Conservation (phyloP, 2,797 vertebrate genomes). For the Loris lydekkerianus region DNA sequence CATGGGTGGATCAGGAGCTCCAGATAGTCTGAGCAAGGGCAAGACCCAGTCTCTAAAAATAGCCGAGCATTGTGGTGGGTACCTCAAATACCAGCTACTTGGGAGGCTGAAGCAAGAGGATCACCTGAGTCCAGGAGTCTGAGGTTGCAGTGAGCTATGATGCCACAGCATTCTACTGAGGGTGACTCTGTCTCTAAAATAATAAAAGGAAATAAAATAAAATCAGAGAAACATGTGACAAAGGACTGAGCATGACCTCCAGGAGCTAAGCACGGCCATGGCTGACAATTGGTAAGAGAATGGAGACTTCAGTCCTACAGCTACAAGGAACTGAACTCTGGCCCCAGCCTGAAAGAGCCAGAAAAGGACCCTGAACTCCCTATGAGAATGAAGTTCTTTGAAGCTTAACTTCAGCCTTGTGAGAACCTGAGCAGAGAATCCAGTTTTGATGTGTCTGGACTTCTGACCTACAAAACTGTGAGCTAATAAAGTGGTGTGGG, state of each 20-base stretch:
- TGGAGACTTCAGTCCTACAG: not conserved
- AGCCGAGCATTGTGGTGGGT: too few relatives aligned
- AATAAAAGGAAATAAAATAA: too few relatives aligned
- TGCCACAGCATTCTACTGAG: too few relatives aligned
- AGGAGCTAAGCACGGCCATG: not conserved
- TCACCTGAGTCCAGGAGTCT: too few relatives aligned
- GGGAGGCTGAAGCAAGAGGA: too few relatives aligned
- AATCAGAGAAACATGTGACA: not conserved
- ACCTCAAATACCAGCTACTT: too few relatives aligned
- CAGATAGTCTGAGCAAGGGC: too few relatives aligned
- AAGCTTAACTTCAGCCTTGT: not conserved
- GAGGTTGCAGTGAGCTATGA: too few relatives aligned
- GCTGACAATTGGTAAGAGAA: not conserved
- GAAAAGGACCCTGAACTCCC: not conserved
- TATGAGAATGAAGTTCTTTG: not conserved
- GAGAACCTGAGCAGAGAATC: not conserved
- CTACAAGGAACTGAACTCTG: not conserved
- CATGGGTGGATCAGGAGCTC: too few relatives aligned
- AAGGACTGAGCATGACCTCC: not conserved
- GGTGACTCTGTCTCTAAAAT: too few relatives aligned
- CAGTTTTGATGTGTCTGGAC: not conserved
- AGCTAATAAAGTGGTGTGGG: not conserved
- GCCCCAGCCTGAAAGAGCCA: not conserved
- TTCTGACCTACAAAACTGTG: not conserved
- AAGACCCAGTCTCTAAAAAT: too few relatives aligned